phyloP scores from a whole-genome alignment of 1,140 invertebrate genomes.

The Sarcophaga peregrina region DNA sequence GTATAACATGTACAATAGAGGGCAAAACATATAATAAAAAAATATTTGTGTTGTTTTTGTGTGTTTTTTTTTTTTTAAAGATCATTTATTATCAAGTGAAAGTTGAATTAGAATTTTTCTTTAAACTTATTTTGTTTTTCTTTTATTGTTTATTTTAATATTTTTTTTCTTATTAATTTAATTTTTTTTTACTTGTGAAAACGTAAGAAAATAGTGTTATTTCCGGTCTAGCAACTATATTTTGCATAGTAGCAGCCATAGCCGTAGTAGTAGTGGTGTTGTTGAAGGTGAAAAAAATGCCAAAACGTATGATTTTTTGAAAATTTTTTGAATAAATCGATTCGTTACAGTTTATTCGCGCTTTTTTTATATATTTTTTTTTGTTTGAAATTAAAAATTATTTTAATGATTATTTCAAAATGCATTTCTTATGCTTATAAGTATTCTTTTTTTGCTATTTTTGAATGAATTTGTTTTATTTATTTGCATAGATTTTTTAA shows the following conservation, averaged over 20 bases:
- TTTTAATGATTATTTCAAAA: not conserved
- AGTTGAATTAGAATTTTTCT: not conserved
- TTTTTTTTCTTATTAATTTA: slow-evolving; percentile 29
- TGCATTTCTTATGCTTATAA: too few species aligned
- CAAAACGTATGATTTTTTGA: slow-evolving; percentile 1
- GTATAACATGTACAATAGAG: not conserved
- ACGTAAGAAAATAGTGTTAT: slow-evolving; percentile 27
- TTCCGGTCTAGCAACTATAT: slow-evolving; percentile 32
- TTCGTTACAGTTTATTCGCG: slow-evolving; percentile 24
- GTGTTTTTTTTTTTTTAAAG: not conserved
- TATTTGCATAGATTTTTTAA: not conserved
- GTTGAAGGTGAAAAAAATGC: too few species aligned
- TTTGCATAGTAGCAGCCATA: too few species aligned
- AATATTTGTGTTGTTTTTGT: not conserved
- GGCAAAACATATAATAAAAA: not conserved
- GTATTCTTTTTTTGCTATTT: too few species aligned
- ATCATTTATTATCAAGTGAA: slow-evolving; percentile 1
- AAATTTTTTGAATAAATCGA: not conserved
- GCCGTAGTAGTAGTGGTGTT: too few species aligned
- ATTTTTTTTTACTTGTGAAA: slow-evolving; percentile 1
- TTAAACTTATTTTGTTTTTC: not conserved
- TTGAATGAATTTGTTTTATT: not conserved
- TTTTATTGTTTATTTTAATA: not conserved
- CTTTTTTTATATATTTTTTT: not conserved
- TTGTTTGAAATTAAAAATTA: not conserved